Percentiles rank a stretch among this genome's conserved stretches.
phyloP scores from a whole-genome alignment of 2,113 vertebrate species.

The Ptychochromis oligacanthus region DNA sequence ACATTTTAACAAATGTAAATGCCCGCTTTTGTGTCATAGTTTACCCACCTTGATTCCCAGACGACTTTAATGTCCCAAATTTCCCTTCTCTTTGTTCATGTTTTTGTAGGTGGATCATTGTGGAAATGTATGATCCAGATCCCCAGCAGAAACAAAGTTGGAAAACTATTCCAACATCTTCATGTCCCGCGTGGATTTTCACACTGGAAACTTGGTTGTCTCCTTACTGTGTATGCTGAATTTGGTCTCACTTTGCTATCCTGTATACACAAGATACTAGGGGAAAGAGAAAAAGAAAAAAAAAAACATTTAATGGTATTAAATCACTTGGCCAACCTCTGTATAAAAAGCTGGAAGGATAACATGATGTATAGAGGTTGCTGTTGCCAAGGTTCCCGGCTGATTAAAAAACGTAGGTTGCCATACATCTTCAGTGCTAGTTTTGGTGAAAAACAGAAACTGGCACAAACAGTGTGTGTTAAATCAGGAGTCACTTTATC shows the following conservation, averaged over 20 bases:
- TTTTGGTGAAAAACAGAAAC: conserved; percentile 21
- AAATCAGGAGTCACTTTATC: neutral
- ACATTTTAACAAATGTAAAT: conserved; percentile 2
- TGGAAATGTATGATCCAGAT: neutral
- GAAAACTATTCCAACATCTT: neutral
- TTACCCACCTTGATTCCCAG: neutral
- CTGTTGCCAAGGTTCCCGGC: conserved; percentile 35
- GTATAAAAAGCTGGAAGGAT: conserved; percentile 22
- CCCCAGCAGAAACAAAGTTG: neutral
- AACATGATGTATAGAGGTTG: conserved; percentile 24
- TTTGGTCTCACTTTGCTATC: neutral
- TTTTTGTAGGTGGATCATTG: neutral
- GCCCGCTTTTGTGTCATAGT: neutral
- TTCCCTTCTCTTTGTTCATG: neutral
- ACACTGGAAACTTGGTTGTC: neutral
- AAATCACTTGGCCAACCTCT: conserved; percentile 50
- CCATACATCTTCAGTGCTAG: conserved; percentile 15
- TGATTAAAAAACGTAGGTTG: conserved; percentile 43
- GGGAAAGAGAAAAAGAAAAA: neutral
- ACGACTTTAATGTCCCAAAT: neutral
- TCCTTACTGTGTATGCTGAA: neutral
- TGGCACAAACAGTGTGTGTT: conserved; percentile 9
- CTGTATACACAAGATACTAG: neutral
- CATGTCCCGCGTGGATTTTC: neutral
- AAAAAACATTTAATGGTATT: conserved; percentile 5